Evolutionary conservation across 2,888 invertebrate species (phyloP).

Genomic region (Drosophila nr. perissopoda): DNA sequence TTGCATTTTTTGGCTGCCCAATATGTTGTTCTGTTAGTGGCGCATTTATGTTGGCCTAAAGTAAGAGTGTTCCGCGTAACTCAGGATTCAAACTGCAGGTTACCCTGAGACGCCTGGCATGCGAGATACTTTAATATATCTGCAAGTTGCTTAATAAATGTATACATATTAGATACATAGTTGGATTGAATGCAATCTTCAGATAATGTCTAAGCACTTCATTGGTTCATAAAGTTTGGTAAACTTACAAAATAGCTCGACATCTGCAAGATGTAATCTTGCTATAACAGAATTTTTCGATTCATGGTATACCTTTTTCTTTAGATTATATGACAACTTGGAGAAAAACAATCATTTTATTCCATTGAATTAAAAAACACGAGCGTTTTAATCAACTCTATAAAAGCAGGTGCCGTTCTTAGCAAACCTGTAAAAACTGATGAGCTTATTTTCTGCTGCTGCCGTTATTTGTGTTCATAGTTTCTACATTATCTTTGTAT

Average conservation of each 20-base stretch:
- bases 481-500: constrained; percentile 40
- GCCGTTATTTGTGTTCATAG: constrained; percentile 24
- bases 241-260: constrained; percentile 47
- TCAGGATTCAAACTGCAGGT: constrained; percentile 50
- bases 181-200: constrained; percentile 19
- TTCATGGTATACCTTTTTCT: constrained; percentile 14
- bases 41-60: constrained; percentile 62
- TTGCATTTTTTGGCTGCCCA: constrained; percentile 36
- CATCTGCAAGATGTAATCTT: constrained; percentile 21
- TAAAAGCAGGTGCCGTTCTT: constrained; percentile 45
- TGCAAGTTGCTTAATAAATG: constrained; percentile 7
- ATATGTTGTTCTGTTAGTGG: constrained; percentile 52
- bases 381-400: constrained; percentile 37
- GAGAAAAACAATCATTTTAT: constrained; percentile 19
- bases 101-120: constrained; percentile 26
- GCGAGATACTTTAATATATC: constrained; percentile 12
- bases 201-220: constrained; percentile 16
- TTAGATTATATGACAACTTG: constrained; percentile 24
- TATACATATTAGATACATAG: constrained; percentile 3
- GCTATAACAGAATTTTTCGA: constrained; percentile 38
- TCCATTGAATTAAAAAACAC: constrained; percentile 33
- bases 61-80: constrained; percentile 64
- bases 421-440: constrained; percentile 51
- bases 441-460: constrained; percentile 27
- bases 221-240: constrained; percentile 33